A percentile compares a stretch with the other conserved stretches of the same genome.
Conservation (phyloP, 2,888 invertebrate species). For the Melieria crassipennis region DNA sequence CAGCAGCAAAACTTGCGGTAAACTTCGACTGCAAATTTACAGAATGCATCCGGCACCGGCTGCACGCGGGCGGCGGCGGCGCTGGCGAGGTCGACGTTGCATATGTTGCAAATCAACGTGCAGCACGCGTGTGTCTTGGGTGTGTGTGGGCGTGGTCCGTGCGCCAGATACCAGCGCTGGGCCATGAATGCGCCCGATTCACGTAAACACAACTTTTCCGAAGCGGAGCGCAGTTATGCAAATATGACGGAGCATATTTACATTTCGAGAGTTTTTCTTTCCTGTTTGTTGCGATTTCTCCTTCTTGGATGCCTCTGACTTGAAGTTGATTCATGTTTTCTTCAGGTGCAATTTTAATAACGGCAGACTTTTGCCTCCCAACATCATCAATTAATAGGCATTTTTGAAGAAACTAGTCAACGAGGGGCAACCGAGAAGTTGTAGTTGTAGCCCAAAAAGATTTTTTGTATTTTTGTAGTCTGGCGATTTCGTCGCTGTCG, state of each 20-base stretch:
- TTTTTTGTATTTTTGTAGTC: too few species aligned
- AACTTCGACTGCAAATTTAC: constrained; percentile 28
- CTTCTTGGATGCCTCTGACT: neutral
- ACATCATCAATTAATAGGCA: too few species aligned
- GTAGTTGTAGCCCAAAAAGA: too few species aligned
- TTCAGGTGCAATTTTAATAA: too few species aligned
- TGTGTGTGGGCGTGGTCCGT: too few species aligned
- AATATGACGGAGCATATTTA: constrained; percentile 7
- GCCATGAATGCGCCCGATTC: neutral
- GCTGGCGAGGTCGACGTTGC: constrained; percentile 1
- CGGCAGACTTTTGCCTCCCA: too few species aligned
- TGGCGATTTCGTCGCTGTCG: too few species aligned
- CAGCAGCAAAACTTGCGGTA: constrained; percentile 28
- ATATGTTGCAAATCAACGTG: constrained; percentile 17
- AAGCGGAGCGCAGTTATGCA: constrained; percentile 29
- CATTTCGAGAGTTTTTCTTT: neutral
- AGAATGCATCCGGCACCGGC: constrained; percentile 26
- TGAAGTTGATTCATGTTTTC: too few species aligned
- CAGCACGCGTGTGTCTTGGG: neutral
- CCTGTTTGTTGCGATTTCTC: neutral
- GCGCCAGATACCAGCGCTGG: neutral
- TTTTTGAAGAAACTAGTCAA: too few species aligned
- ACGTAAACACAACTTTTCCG: constrained; percentile 5
- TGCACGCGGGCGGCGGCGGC: too few species aligned
- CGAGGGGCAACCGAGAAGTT: too few species aligned